Conservation (phyloP, 1,140 invertebrate species). For the Meloidogyne chitwoodi region DNA sequence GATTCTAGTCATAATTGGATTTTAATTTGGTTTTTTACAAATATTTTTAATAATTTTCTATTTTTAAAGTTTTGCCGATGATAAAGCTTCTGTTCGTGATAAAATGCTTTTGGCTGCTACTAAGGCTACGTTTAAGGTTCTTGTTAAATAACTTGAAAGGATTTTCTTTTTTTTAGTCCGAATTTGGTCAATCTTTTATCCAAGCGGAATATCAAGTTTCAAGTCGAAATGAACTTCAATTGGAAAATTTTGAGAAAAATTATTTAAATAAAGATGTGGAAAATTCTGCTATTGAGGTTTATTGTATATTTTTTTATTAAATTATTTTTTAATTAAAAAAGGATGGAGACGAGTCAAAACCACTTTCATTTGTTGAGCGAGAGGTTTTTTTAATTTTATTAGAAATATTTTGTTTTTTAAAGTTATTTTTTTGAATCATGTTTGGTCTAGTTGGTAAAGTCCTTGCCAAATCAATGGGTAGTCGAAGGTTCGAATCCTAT, state of each 20-base stretch:
- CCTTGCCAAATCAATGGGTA: neutral
- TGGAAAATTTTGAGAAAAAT: slow-evolving; percentile 48
- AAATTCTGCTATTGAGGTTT: neutral
- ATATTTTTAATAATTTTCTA: slow-evolving; percentile 6
- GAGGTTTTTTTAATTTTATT: slow-evolving; percentile 3
- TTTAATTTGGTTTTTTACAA: slow-evolving; percentile 77
- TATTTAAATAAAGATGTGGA: slow-evolving; percentile 17
- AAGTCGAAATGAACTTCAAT: slow-evolving; percentile 65
- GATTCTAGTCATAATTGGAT: slow-evolving; percentile 84
- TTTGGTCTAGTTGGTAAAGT: neutral
- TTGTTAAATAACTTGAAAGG: neutral
- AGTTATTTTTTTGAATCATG: neutral
- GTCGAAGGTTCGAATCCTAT: neutral
- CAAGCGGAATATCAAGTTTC: slow-evolving; percentile 87
- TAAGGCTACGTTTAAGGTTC: slow-evolving; percentile 87
- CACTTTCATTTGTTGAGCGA: slow-evolving; percentile 41
- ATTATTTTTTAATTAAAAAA: neutral
- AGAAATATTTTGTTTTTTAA: too few relatives aligned
- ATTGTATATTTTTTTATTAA: neutral
- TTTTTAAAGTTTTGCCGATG: slow-evolving; percentile 57
- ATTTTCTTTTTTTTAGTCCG: slow-evolving; percentile 63
- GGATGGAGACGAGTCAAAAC: slow-evolving; percentile 32
- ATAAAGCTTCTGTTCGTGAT: slow-evolving; percentile 68
- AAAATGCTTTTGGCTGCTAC: slow-evolving; percentile 99
- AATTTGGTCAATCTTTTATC: slow-evolving; percentile 84